Conservation (phyloP, 2,888 invertebrate species). For the Torymus texanus region DNA sequence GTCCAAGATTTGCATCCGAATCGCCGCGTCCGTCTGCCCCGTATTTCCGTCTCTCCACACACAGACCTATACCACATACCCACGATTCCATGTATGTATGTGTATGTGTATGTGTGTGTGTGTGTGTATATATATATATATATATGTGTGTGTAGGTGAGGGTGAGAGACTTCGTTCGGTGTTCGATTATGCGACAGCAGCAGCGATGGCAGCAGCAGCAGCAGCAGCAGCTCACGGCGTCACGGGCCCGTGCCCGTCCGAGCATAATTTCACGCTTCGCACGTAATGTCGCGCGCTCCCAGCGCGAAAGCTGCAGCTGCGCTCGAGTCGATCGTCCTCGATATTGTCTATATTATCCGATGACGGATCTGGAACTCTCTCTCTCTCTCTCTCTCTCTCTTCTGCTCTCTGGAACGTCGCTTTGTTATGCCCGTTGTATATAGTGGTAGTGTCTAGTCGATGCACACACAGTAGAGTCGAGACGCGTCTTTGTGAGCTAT, state of each 20-base stretch:
- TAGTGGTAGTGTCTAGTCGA: too few relatives aligned
- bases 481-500: too few relatives aligned
- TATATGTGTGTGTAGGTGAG: too few relatives aligned
- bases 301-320: too few relatives aligned
- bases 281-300: constrained; percentile 57
- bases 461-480: too few relatives aligned
- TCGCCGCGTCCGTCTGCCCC: constrained; percentile 57
- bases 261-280: constrained; percentile 70
- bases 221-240: constrained; percentile 55
- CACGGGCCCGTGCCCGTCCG: constrained; percentile 63
- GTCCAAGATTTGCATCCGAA: constrained; percentile 69
- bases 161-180: constrained; percentile 41
- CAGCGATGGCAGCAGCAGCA: background rate
- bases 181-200: constrained; percentile 66
- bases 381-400: background rate
- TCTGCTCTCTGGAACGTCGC: background rate
- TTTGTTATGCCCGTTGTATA: background rate
- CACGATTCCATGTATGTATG: background rate
- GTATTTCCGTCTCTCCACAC: background rate
- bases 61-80: too few relatives aligned
- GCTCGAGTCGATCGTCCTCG: constrained; percentile 12
- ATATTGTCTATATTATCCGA: constrained; percentile 36
- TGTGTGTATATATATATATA: background rate
- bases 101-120: background rate
- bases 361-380: background rate